Evolutionary conservation across 2,797 vertebrate species (phyloP), one percentile per base, ranked within the genome.

Genomic region (Telmatherina bonti): DNA sequence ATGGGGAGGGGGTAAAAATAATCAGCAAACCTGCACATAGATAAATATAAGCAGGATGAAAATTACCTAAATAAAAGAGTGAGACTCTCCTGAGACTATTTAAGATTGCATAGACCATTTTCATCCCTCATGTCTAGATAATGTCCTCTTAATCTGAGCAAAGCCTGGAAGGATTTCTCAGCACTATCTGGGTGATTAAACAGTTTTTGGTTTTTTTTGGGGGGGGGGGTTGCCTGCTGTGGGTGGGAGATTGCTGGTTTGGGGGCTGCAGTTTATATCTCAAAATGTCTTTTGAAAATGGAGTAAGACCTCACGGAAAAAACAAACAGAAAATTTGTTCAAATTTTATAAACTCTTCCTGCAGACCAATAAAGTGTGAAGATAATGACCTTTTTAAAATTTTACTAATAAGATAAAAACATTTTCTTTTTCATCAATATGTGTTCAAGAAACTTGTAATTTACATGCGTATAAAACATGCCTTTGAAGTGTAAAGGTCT

Each of bases 71-170:
- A 74, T 77, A 75, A 81, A 67, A 78, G 49, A 58, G 8, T 11
- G 45, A 36, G 5, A 53, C 55, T 72, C 75, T 83, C 74, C 36
- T 27, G 72, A 76, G 86, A 86, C 66, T 81, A 70, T 79, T 85
- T 85, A 81, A 84, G 79, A 87, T 67, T 56, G 69, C 64, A 30
- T 35, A 45, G 71, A 81, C 73, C 45, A 55, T 82, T 83, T 84
- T 78, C 74, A 84, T 59, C 59, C 45, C 64, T 83, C 69, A 65
- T 86, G 85, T 83, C 63, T n/a, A 60, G 68, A 70, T 88, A 85
- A 87, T 88, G 64, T 86, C 72, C 59, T 81, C 75, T 80, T 88
- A 81, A 89, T 87, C 74, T 84, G 76, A 61, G 73, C 71, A 83
- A 83, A 87, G 85, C 80, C 74, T 13, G 12, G 70, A 86, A 84